Evolutionary conservation across 2,113 vertebrate genomes (phyloP), one percentile per base, ranked within the genome.

Genomic region (Percina caprodes): DNA sequence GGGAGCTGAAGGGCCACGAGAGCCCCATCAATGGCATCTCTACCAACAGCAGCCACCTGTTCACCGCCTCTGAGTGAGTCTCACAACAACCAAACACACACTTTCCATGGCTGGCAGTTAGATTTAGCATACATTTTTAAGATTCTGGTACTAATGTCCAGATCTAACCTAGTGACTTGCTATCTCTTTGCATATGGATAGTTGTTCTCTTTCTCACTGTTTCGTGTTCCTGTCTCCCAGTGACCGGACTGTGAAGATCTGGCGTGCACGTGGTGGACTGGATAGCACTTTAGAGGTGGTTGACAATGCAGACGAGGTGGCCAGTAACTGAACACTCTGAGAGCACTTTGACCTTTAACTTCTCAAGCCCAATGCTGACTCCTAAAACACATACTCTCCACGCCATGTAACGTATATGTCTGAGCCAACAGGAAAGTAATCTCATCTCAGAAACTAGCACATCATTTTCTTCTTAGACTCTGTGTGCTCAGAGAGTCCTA

Each of bases 1-100:
- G 95, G 30, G 98, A 99, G 82, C 93, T 98, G 86, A 96, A 96
- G 78, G 98, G 96, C 16, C 98, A 99, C 0, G 98, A 99, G 74
- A 98, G 97, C 87, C 98, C 98, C 33, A 98, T 99, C 83, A 99
- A 98, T 89, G 92, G 96, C 81, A 97, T 99, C 81, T 96, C 97
- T 24, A 96, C 96, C 84, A 99, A 99, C 92, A 96, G 96, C 88
- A 96, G 92, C 91, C 96, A 97, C 67, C 93, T 98, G 80, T 99
- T 99, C 92, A 99, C 98, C n/a, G 97, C 98, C 61, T 94, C 98
- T 0, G 97, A 99, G 98, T 99, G 92, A 98, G 98, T 96, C 59
- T 13, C 23, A 19, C 60, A 49, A 79, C 72, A 39, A 11, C 14
- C 35, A 51, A 7, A 54, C 58, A 63, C 77, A 85, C 68, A 18